Base-by-base conservation (phyloP, 2,888 invertebrate genomes). In the Plagodis dolabraria region DNA sequence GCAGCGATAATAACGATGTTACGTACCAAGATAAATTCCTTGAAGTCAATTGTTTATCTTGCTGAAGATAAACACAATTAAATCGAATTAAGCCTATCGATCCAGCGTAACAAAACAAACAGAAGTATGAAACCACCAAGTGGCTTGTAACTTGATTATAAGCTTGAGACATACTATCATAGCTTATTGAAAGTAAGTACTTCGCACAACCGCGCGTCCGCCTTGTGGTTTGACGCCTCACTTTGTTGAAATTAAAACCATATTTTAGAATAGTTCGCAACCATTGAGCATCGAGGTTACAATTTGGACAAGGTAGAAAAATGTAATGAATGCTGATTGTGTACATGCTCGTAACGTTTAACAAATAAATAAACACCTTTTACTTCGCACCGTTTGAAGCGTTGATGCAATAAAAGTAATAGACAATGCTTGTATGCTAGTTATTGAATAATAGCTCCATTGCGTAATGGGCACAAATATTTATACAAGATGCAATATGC, bases 171-270 rank as follows among this genome's bases (percentile, higher is more conserved):
- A 57, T 48, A 46, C 63, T 61, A 66, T 70, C 64, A 63, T 60
- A 68, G 68, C 60, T 63, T 66, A 70, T 68, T 69, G 67, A 68
- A 68, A 68, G 57, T 58, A 52, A 58, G 68, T 59, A 63, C 56
- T 65, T 53, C 51, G 60, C 56, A 60, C 57, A 62, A 69, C 63
- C 64, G 60, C 56, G 59, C 57, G 63, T 68, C 63, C 64, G 55
- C 58, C 59, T 66, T 72, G 75, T 64, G 75, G 76, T 76, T 74
- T 59, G 7, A 54, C 64, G 70, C 71, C 65, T 65, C 68, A 54
- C 63, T 65, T 64, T 64, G 42, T 64, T 67, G 46, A 57, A 63
- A 60, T 60, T 63, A 65, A 62, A 56, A 59, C 55, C 50, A 60
- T 63, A 46, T 64, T 52, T 60, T 56, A 60, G 57, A 64, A 63